Conservation (phyloP, 2,113 vertebrate species). For the Micronycteris hirsuta region DNA sequence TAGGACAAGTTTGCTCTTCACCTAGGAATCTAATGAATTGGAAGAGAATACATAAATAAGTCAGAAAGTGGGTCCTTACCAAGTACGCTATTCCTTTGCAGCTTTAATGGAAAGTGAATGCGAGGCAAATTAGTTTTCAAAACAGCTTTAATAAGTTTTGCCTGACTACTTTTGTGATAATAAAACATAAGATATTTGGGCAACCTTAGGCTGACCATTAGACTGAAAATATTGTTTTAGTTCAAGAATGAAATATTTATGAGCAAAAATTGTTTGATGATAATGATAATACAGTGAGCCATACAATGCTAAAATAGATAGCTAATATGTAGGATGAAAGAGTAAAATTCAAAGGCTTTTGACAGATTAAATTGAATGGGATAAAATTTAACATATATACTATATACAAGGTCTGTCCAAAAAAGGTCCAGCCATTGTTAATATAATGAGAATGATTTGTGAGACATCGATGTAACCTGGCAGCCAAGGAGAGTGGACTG, state of each 20-base stretch:
- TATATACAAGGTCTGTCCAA: no score
- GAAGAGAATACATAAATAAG: not conserved
- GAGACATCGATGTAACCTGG: no score
- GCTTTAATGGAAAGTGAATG: conserved; percentile 27
- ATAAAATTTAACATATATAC: not conserved
- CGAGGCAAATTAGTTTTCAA: conserved; percentile 18
- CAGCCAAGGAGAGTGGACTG: no score
- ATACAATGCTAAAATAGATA: not conserved
- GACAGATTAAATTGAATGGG: not conserved
- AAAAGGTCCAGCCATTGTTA: no score
- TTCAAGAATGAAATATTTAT: conserved; percentile 47
- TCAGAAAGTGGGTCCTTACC: not conserved
- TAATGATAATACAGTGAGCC: not conserved
- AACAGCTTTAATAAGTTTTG: conserved; percentile 46
- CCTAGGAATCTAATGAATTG: not conserved
- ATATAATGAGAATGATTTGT: no score
- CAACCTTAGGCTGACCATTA: not conserved
- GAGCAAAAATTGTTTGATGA: not conserved
- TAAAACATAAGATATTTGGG: not conserved
- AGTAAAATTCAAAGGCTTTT: not conserved
- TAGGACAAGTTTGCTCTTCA: not conserved
- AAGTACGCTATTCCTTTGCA: not conserved
- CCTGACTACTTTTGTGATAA: not conserved
- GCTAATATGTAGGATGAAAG: not conserved
- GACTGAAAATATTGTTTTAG: not conserved